These are phyloP conservation scores for Cotesia congregata DNA, from an alignment of 2,888 invertebrate species.

Conservation along the genomic window DNA sequence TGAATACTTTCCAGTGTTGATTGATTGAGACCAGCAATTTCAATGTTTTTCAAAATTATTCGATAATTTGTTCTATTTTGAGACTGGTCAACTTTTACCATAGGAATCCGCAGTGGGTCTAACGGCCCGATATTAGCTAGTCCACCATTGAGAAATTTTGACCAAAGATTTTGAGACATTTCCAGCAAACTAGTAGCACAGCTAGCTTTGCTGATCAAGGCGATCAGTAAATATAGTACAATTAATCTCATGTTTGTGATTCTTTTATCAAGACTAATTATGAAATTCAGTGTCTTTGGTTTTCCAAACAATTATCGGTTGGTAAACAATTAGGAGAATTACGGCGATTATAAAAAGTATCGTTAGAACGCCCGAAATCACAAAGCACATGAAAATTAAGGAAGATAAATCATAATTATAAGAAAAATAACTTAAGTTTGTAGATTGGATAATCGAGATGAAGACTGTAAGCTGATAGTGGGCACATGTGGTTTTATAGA, in stretches of 20 bases:
- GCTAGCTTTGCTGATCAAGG: conserved; percentile 26
- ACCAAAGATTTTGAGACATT: conserved; percentile 64
- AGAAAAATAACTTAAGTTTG: background rate
- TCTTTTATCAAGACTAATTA: background rate
- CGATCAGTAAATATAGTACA: conserved; percentile 29
- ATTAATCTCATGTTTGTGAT: conserved; percentile 40
- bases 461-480: conserved; percentile 53
- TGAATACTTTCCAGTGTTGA: conserved; percentile 64
- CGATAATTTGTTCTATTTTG: conserved; percentile 64
- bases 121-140: conserved; percentile 58
- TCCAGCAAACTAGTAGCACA: conserved; percentile 54
- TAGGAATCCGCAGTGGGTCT: conserved; percentile 63
- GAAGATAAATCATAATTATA: background rate
- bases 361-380: conserved; percentile 53
- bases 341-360: conserved; percentile 54
- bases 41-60: conserved; percentile 60
- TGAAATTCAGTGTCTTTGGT: conserved; percentile 8
- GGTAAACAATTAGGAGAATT: conserved; percentile 54
- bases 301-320: conserved; percentile 60
- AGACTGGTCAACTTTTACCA: conserved; percentile 71
- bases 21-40: conserved; percentile 61
- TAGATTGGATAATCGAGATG: background rate
- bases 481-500: conserved; percentile 60
- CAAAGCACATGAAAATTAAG: conserved; percentile 46
- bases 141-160: conserved; percentile 60